Evolutionary conservation across 1,140 invertebrate genomes (phyloP).

Genomic region (Pseudomyrmex gracilis): DNA sequence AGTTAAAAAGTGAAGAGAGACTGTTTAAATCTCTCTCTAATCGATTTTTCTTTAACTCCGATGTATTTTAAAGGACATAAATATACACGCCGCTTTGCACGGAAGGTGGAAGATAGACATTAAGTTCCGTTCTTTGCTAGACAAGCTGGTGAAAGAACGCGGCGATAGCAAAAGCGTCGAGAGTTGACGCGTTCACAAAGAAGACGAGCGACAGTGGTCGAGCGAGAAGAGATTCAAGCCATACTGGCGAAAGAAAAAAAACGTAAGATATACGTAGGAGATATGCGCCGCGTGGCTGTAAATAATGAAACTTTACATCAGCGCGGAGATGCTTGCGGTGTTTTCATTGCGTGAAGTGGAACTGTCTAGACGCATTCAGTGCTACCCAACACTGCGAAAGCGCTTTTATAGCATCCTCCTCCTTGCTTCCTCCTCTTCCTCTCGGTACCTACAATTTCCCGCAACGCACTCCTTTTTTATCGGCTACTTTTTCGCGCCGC

Average conservation of each 20-base stretch:
- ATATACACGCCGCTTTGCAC: no score
- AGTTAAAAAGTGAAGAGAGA: background rate
- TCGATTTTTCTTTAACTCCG: no score
- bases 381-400: constrained; percentile 62
- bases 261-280: constrained; percentile 48
- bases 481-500: constrained; percentile 46
- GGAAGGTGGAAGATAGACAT: background rate
- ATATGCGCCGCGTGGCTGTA: constrained; percentile 58
- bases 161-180: constrained; percentile 3
- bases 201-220: background rate
- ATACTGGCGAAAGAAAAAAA: constrained; percentile 1
- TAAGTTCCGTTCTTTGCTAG: background rate
- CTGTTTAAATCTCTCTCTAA: background rate
- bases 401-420: constrained; percentile 64
- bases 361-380: constrained; percentile 75
- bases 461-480: constrained; percentile 58
- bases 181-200: constrained; percentile 8
- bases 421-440: background rate
- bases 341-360: constrained; percentile 74
- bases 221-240: constrained; percentile 18
- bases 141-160: background rate
- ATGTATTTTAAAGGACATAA: background rate
- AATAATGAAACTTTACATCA: constrained; percentile 75
- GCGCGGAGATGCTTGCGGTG: constrained; percentile 68
- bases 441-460: constrained; percentile 59